Conservation (phyloP, 2,888 invertebrate species). For the Sphecodes monilicornis region DNA sequence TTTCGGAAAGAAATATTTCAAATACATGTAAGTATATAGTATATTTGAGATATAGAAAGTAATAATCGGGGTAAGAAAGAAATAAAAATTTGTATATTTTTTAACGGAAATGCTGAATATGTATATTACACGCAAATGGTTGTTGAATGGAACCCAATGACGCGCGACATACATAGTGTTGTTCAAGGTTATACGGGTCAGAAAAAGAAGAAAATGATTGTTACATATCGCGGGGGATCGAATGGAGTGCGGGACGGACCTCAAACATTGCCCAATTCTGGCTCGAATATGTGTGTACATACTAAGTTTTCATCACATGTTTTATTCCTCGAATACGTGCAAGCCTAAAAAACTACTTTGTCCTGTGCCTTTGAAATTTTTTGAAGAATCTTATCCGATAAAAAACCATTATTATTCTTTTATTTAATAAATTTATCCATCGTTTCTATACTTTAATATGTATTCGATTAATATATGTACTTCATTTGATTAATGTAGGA, state of each 20-base stretch:
- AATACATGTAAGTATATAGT: neutral
- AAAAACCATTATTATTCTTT: neutral
- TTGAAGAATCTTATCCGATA: neutral
- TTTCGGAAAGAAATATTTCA: too few species aligned
- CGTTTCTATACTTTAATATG: neutral
- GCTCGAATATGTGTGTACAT: neutral
- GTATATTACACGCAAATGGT: neutral
- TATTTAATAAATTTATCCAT: neutral
- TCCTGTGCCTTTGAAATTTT: neutral
- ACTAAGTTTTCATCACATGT: neutral
- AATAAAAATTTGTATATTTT: neutral
- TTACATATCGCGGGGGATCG: constrained; percentile 1
- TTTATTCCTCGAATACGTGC: neutral
- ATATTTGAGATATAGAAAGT: neutral
- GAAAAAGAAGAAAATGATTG: neutral
- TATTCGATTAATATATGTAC: neutral
- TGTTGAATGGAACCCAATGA: neutral
- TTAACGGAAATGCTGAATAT: neutral
- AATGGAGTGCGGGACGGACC: neutral
- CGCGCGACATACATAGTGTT: neutral
- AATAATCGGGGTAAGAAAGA: neutral
- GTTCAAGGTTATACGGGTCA: constrained; percentile 2
- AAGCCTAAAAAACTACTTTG: neutral
- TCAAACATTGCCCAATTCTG: constrained; percentile 1
- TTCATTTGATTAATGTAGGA: neutral